These are phyloP conservation scores for Cloeon dipterum DNA, from an alignment of 2,888 invertebrate genomes.

Conservation along the genomic window DNA sequence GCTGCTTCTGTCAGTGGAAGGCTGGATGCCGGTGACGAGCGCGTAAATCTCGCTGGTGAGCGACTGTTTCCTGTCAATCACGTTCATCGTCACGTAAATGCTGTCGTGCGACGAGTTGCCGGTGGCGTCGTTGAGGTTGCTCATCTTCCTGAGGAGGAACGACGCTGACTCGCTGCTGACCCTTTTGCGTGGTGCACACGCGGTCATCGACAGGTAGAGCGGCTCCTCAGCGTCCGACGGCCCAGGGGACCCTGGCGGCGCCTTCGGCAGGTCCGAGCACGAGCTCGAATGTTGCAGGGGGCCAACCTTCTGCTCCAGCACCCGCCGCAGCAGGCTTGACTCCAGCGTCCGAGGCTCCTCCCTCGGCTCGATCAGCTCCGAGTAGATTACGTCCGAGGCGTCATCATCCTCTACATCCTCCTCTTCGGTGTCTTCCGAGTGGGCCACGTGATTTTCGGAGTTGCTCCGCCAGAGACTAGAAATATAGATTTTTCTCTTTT, in stretches of 20 bases:
- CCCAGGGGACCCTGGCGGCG: too few relatives aligned
- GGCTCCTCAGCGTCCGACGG: too few relatives aligned
- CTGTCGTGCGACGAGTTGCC: not conserved
- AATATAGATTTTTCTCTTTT: not conserved
- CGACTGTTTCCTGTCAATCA: not conserved
- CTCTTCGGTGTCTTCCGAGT: not conserved
- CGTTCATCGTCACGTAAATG: slow-evolving; percentile 1
- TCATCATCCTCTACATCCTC: not conserved
- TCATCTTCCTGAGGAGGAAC: not conserved
- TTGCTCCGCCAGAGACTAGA: slow-evolving; percentile 1
- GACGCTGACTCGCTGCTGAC: not conserved
- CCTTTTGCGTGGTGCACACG: not conserved
- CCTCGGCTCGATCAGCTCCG: not conserved
- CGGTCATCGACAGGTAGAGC: not conserved
- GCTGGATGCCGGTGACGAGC: not conserved
- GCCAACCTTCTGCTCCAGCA: not conserved
- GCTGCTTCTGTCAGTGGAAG: not conserved
- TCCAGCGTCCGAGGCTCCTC: not conserved
- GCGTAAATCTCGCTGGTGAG: not conserved
- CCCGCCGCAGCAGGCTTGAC: too few relatives aligned
- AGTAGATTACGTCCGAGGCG: not conserved
- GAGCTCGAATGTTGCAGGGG: not conserved
- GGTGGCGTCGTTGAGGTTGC: not conserved
- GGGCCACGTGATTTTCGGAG: not conserved
- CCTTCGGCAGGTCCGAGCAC: not conserved